Conservation (phyloP, 2,113 vertebrate genomes). For the Megalops atlanticus region DNA sequence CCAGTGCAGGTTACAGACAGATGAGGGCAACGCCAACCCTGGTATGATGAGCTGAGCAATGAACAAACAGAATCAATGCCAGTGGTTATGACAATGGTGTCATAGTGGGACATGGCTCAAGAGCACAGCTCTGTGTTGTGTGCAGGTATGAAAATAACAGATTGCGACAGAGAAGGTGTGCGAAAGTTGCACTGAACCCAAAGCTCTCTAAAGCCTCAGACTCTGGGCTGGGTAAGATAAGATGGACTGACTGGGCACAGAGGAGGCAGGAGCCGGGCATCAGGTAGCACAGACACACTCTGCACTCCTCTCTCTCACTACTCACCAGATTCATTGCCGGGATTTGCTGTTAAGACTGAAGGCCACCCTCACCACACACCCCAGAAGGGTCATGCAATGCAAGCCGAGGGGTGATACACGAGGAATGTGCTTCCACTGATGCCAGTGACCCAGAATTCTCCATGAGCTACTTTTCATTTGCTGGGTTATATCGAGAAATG, state of each 20-base stretch:
- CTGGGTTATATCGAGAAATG: neutral
- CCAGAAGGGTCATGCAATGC: neutral
- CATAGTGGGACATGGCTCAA: neutral
- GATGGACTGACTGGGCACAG: neutral
- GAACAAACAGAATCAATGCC: neutral
- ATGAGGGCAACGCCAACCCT: neutral
- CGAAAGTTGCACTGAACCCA: neutral
- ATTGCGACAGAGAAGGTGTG: neutral
- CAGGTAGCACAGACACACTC: neutral
- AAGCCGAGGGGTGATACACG: too few species aligned
- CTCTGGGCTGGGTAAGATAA: slow-evolving; percentile 6
- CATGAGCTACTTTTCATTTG: neutral
- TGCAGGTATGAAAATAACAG: neutral
- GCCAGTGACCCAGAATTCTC: too few species aligned
- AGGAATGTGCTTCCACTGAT: too few species aligned
- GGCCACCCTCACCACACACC: neutral
- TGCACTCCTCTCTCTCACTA: too few species aligned
- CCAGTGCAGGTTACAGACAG: neutral
- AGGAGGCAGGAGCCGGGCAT: neutral
- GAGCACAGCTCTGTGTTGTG: neutral
- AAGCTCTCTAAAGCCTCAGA: neutral
- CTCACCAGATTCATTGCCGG: neutral
- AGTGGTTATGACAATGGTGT: neutral
- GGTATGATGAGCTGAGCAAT: neutral
- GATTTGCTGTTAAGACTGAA: neutral